phyloP scores from a whole-genome alignment of 2,797 vertebrate species.

The Cygnus olor region DNA sequence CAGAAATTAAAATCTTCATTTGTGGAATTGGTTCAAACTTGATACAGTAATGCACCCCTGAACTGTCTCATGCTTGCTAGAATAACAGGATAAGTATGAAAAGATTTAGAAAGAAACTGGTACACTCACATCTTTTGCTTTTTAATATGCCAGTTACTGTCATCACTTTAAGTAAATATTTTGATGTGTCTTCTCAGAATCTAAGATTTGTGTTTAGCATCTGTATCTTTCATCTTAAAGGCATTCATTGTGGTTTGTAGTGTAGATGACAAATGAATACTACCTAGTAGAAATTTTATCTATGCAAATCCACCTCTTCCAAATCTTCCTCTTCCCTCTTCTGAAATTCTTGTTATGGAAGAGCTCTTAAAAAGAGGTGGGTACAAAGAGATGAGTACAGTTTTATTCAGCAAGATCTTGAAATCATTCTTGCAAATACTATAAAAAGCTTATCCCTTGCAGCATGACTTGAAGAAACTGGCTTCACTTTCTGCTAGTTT shows the following conservation, averaged over 20 bases:
- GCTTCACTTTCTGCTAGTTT: background rate
- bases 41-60: too few species aligned
- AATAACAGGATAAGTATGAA: background rate
- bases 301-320: background rate
- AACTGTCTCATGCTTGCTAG: background rate
- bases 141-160: background rate
- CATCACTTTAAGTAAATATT: background rate
- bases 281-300: background rate
- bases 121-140: background rate
- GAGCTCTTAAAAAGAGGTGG: rapidly evolving
- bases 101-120: background rate
- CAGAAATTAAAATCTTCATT: background rate
- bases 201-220: background rate
- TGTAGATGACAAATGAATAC: background rate
- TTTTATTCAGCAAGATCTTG: background rate
- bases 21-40: background rate
- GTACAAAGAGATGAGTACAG: rapidly evolving
- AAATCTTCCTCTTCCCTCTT: background rate
- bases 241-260: background rate
- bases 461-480: background rate
- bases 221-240: background rate
- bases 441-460: background rate
- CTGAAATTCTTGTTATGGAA: background rate
- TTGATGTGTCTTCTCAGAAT: background rate
- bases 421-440: background rate